Percentiles rank a stretch among this genome's conserved stretches.
Conservation (phyloP, 2,888 invertebrate genomes). For the Lithophane socia region DNA sequence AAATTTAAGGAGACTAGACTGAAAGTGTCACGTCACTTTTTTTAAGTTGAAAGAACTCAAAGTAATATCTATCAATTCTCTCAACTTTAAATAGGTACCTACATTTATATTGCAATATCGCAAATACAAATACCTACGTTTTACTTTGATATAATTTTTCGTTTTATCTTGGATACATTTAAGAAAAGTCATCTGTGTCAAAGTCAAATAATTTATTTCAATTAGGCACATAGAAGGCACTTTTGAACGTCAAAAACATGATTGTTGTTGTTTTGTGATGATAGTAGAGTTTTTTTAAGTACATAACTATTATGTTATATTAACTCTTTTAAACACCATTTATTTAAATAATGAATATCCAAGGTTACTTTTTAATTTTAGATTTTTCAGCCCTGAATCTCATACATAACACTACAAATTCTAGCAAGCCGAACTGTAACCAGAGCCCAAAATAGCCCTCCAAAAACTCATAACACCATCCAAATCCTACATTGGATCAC, state of each 20-base stretch:
- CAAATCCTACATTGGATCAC: conserved; percentile 67
- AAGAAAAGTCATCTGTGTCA: not conserved
- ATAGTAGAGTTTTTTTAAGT: no score
- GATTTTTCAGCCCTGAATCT: not conserved
- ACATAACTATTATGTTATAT: no score
- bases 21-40: not conserved
- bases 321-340: not conserved
- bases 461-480: conserved; percentile 40
- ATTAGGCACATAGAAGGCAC: no score
- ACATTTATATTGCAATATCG: not conserved
- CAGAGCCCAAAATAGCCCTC: conserved; percentile 14
- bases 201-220: no score
- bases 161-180: not conserved
- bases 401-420: not conserved
- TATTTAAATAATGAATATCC: not conserved
- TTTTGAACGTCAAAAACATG: no score
- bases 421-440: not conserved
- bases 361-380: not conserved
- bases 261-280: no score
- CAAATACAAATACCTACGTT: not conserved
- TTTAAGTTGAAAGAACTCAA: not conserved
- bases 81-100: not conserved
- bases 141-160: not conserved
- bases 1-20: not conserved
- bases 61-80: not conserved